Evolutionary conservation across 2,888 invertebrate genomes (phyloP).

Genomic region (Malacosoma neustria): DNA sequence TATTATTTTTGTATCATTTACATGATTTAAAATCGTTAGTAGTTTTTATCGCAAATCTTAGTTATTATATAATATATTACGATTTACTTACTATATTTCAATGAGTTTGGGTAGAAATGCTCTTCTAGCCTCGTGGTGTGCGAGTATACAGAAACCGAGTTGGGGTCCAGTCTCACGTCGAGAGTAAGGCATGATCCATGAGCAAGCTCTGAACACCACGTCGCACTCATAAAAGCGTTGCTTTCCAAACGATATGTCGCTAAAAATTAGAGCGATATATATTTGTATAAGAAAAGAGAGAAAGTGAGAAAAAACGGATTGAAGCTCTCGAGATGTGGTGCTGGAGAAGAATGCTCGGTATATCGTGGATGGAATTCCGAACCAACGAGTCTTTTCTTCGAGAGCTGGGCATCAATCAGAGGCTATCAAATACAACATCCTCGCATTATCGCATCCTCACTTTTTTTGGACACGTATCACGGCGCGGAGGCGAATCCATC

Average conservation of each 20-base stretch:
- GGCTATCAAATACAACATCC: too few species aligned
- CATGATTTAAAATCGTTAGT: not conserved
- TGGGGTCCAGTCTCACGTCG: conserved; percentile 71
- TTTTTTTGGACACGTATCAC: too few species aligned
- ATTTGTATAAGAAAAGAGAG: too few species aligned
- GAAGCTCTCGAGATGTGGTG: too few species aligned
- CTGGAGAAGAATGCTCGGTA: too few species aligned
- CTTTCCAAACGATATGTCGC: conserved; percentile 52
- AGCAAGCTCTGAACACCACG: conserved; percentile 38
- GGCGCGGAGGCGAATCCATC: too few species aligned
- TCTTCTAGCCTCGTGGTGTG: conserved; percentile 84
- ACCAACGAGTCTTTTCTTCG: too few species aligned
- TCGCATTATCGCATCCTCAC: too few species aligned
- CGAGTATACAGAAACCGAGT: conserved; percentile 74
- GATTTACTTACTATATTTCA: conserved; percentile 81
- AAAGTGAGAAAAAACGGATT: too few species aligned
- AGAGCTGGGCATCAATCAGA: too few species aligned
- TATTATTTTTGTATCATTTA: too few species aligned
- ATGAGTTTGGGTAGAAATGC: conserved; percentile 88
- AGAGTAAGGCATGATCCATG: conserved; percentile 32
- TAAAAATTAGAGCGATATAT: conserved; percentile 15
- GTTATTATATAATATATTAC: not conserved
- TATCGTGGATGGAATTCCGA: too few species aligned
- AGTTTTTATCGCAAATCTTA: not conserved
- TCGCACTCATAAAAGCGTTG: conserved; percentile 61